A percentile compares a stretch with the other conserved stretches of the same genome.
Evolutionary conservation across 2,888 invertebrate species (phyloP).

Genomic region (Psylliodes chrysocephalus): DNA sequence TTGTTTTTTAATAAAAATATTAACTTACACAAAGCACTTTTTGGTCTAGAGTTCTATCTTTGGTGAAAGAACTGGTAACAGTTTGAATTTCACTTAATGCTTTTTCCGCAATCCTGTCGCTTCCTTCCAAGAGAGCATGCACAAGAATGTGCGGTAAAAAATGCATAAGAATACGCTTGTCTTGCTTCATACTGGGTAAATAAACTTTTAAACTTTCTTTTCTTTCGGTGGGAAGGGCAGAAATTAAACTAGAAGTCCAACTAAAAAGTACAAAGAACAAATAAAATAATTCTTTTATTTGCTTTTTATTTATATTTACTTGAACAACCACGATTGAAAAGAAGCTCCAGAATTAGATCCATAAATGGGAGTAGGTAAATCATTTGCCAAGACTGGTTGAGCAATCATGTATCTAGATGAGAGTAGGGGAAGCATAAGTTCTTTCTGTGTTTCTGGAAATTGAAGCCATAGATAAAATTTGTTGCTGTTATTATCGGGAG

Average conservation of each 20-base stretch:
- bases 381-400: constrained; percentile 53
- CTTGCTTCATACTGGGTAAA: constrained; percentile 79
- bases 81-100: constrained; percentile 69
- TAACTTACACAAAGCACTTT: constrained; percentile 51
- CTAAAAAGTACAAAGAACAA: too few relatives aligned
- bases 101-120: constrained; percentile 60
- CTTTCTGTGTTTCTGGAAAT: constrained; percentile 77
- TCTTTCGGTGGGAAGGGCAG: constrained; percentile 70
- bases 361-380: constrained; percentile 67
- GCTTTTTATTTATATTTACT: constrained; percentile 63
- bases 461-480: constrained; percentile 76
- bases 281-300: too few relatives aligned
- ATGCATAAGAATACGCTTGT: constrained; percentile 75
- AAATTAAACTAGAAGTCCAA: constrained; percentile 79
- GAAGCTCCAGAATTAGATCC: constrained; percentile 75
- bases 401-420: constrained; percentile 72
- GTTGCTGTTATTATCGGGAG: constrained; percentile 68
- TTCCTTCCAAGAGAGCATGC: constrained; percentile 71
- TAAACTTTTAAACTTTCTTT: constrained; percentile 75
- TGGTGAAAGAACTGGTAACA: constrained; percentile 63
- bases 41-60: constrained; percentile 44
- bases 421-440: constrained; percentile 79
- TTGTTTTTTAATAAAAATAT: too few relatives aligned
- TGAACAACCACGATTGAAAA: constrained; percentile 80
- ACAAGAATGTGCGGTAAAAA: constrained; percentile 80